Evolutionary conservation across 2,797 vertebrate species (phyloP).

Genomic region (Pygocentrus nattereri): DNA sequence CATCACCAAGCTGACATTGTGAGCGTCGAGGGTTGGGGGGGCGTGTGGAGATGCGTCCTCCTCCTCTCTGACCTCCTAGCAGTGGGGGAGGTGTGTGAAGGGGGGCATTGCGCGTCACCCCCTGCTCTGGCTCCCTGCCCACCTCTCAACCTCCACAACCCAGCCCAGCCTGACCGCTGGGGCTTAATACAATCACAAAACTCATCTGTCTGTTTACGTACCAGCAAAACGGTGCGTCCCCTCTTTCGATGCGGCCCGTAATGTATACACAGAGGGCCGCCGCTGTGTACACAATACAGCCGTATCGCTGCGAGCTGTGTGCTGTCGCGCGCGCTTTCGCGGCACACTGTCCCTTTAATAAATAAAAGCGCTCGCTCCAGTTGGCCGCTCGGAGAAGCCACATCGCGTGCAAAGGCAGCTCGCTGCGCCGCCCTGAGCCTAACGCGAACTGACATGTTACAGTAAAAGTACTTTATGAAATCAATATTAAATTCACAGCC

Average conservation of each 20-base stretch:
- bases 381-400: conserved; percentile 76
- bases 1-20: conserved; percentile 55
- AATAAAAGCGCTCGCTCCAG: conserved; percentile 84
- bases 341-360: conserved; percentile 84
- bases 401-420: conserved; percentile 93
- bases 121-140: conserved; percentile 22
- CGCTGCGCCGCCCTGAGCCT: conserved; percentile 85
- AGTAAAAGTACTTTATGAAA: conserved; percentile 99
- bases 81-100: background rate
- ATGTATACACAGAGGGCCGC: conserved; percentile 80
- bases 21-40: conserved; percentile 33
- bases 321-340: conserved; percentile 79
- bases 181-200: conserved; percentile 87
- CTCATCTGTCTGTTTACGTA: conserved; percentile 89
- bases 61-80: conserved; percentile 33
- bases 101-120: background rate
- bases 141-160: conserved; percentile 8
- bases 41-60: conserved; percentile 36
- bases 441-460: conserved; percentile 95
- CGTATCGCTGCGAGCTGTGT: conserved; percentile 78
- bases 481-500: conserved; percentile 99
- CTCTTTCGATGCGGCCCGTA: conserved; percentile 79
- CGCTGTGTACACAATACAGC: conserved; percentile 78
- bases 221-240: conserved; percentile 77
- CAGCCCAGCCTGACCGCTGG: conserved; percentile 74